Evolutionary conservation across 2,888 invertebrate genomes (phyloP).

Genomic region (Asteroscopus sphinx): DNA sequence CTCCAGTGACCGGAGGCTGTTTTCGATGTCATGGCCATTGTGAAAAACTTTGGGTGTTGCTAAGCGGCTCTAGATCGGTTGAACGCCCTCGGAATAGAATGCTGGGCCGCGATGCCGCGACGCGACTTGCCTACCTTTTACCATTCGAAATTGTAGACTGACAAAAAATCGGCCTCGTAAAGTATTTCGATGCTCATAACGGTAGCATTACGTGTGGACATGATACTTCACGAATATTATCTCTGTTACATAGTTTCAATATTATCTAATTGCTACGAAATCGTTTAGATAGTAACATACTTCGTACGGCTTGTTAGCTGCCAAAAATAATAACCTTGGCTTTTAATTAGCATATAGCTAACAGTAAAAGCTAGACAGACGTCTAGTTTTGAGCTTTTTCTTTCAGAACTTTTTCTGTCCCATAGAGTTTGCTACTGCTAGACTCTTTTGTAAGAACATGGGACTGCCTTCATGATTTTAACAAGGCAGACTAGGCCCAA

Average conservation of each 20-base stretch:
- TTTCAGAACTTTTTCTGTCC: conserved; percentile 5
- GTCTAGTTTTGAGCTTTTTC: conserved; percentile 32
- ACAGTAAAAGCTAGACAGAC: conserved; percentile 47
- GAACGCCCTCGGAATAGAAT: conserved; percentile 83
- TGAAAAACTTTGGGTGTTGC: conserved; percentile 78
- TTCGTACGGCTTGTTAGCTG: conserved; percentile 40
- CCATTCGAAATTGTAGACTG: conserved; percentile 70
- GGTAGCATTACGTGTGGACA: conserved; percentile 37
- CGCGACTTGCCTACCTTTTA: conserved; percentile 66
- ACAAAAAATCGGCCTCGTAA: conserved; percentile 68
- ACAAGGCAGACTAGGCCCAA: too few relatives aligned
- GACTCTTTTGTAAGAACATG: neutral
- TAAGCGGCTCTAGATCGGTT: conserved; percentile 76
- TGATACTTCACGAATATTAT: conserved; percentile 39
- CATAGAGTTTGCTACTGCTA: conserved; percentile 1
- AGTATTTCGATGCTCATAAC: conserved; percentile 40
- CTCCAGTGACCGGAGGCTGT: conserved; percentile 88
- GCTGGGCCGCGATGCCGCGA: conserved; percentile 66
- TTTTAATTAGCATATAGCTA: conserved; percentile 56
- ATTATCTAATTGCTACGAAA: conserved; percentile 54
- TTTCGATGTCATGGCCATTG: conserved; percentile 88
- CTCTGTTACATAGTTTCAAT: conserved; percentile 32
- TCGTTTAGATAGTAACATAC: conserved; percentile 30
- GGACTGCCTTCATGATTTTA: neutral
- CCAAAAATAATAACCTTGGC: conserved; percentile 62